Evolutionary conservation across 2,113 vertebrate species (phyloP), one percentile per base, ranked within the genome.

Genomic region (Illadopsis cleaveri): DNA sequence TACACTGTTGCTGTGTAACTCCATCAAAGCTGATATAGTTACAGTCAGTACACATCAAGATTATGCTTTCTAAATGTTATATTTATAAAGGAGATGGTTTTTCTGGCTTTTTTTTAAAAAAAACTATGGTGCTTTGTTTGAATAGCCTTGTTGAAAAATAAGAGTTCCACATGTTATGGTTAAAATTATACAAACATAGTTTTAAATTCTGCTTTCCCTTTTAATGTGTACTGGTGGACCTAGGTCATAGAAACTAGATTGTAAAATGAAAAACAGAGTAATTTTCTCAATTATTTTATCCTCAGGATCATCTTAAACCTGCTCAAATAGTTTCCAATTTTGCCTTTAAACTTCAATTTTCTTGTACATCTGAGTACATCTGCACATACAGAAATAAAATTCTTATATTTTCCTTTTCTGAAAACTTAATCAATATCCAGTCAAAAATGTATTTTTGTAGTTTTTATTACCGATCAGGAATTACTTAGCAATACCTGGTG

Each of bases 291-390:
- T 82, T 94, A 88, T 96, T 97, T 97, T 91, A 95, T 79, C 58
- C 12, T 68, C 65, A 80, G n/a, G 31, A 93, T 44, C 86, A 95
- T 92, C 95, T 94, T 82, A 86, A 97, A 76, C 40, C 56, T 82
- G 48, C 61, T 97, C 80, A 97, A 90, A 96, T 95, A 92, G 24
- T 92, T 97, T 97, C 91, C 57, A 96, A 91, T 93, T 96, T 86
- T 97, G 65, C 76, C 42, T 97, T 92, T 90, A 96, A 96, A 97
- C 78, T 96, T 96, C 93, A 97, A 78, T 97, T 97, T 98, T 95
- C 86, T 95, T 60, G 28, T 92, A n/a, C 89, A 53, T 94, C 64
- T 92, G 79, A 95, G 73, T 84, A 84, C 40, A 96, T 72, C 72
- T 95, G 85, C 75, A 85, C 42, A 89, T 69, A 71, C 22, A 88